Conservation (phyloP, 2,113 vertebrate genomes). For the Thomomys bottae region DNA sequence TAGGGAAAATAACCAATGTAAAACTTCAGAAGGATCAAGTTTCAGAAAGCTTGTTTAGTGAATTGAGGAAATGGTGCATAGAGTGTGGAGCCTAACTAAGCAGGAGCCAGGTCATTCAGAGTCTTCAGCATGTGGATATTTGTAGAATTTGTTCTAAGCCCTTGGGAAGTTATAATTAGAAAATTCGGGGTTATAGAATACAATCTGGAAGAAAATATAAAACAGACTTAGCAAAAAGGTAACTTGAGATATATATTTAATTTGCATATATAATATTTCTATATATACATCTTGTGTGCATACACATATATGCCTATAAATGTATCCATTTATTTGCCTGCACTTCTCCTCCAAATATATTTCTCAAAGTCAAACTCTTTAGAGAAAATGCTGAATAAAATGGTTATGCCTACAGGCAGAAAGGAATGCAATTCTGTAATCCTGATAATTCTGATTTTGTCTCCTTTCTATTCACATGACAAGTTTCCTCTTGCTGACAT, state of each 20-base stretch:
- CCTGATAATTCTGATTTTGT: conserved; percentile 59
- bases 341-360: conserved; percentile 24
- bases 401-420: conserved; percentile 55
- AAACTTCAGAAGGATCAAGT: neutral
- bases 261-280: neutral
- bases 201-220: neutral
- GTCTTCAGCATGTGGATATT: neutral
- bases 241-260: neutral
- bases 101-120: neutral
- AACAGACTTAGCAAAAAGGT: neutral
- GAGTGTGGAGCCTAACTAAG: neutral
- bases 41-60: neutral
- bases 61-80: neutral
- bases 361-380: conserved; percentile 52
- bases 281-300: too few relatives aligned
- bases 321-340: neutral
- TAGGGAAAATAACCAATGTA: neutral
- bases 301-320: neutral
- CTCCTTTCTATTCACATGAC: conserved; percentile 56
- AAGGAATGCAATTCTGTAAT: conserved; percentile 33
- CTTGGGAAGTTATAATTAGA: neutral
- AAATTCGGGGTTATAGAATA: neutral
- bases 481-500: conserved; percentile 63
- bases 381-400: conserved; percentile 32
- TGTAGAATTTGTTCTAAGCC: neutral